Evolutionary conservation across 2,888 invertebrate species (phyloP).

Genomic region (Gymnocheta viridis): DNA sequence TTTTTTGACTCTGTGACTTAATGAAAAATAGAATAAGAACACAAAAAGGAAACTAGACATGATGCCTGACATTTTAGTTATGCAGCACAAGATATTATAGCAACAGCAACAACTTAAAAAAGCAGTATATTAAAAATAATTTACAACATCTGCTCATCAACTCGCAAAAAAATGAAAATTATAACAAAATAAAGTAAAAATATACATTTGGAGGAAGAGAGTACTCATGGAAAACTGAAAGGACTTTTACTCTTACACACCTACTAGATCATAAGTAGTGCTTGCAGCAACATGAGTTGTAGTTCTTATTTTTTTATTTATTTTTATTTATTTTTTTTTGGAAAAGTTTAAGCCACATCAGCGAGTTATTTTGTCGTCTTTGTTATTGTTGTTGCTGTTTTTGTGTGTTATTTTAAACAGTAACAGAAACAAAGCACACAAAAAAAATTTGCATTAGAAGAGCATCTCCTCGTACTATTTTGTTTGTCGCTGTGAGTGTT

Average conservation of each 20-base stretch:
- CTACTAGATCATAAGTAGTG: conserved; percentile 34
- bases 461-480: conserved; percentile 36
- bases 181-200: not conserved
- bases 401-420: conserved; percentile 54
- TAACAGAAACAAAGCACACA: conserved; percentile 44
- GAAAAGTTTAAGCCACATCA: conserved; percentile 49
- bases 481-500: conserved; percentile 43
- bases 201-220: conserved; percentile 5
- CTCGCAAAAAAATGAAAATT: conserved; percentile 34
- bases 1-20: conserved; percentile 58
- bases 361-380: conserved; percentile 48
- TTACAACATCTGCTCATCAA: conserved; percentile 67
- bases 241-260: conserved; percentile 56
- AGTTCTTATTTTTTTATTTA: not conserved
- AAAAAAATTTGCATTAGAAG: conserved; percentile 59
- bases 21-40: conserved; percentile 47
- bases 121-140: conserved; percentile 63
- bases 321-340: not conserved
- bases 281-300: conserved; percentile 27
- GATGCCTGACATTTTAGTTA: conserved; percentile 67
- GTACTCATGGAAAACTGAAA: conserved; percentile 32
- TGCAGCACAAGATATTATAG: conserved; percentile 37
- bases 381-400: conserved; percentile 45
- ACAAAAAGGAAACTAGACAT: conserved; percentile 46
- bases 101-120: conserved; percentile 19